Percentiles rank a stretch among this genome's conserved stretches.
phyloP scores from a whole-genome alignment of 2,888 invertebrate species.

The Agonopterix heracliana region DNA sequence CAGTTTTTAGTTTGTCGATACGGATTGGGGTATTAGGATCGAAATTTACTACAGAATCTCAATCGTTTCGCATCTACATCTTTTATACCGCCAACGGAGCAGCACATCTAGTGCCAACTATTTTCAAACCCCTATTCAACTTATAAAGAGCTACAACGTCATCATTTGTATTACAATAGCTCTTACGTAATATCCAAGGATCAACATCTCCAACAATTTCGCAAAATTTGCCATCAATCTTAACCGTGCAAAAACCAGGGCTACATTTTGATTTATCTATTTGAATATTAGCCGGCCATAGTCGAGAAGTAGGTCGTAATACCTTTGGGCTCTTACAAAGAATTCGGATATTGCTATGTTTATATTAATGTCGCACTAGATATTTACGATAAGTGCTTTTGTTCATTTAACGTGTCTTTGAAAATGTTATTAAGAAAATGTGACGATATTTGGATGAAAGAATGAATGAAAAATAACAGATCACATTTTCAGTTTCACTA shows the following conservation, averaged over 20 bases:
- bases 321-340: background rate
- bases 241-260: constrained; percentile 49
- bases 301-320: constrained; percentile 28
- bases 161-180: constrained; percentile 46
- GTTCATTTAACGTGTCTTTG: background rate
- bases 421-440: too few relatives aligned
- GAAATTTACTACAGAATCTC: too few relatives aligned
- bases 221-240: constrained; percentile 59
- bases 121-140: too few relatives aligned
- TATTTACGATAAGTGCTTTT: constrained; percentile 19
- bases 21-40: too few relatives aligned
- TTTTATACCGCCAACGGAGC: too few relatives aligned
- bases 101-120: too few relatives aligned
- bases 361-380: constrained; percentile 14
- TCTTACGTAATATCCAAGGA: constrained; percentile 39
- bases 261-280: constrained; percentile 59
- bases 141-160: constrained; percentile 10
- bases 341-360: constrained; percentile 4
- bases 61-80: too few relatives aligned
- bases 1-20: too few relatives aligned
- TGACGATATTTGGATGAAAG: background rate
- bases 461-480: background rate
- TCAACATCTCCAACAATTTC: constrained; percentile 44
- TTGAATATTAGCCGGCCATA: constrained; percentile 56
- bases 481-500: too few relatives aligned